Base-by-base conservation (phyloP, 2,888 invertebrate species). In the Julus scanicus region DNA sequence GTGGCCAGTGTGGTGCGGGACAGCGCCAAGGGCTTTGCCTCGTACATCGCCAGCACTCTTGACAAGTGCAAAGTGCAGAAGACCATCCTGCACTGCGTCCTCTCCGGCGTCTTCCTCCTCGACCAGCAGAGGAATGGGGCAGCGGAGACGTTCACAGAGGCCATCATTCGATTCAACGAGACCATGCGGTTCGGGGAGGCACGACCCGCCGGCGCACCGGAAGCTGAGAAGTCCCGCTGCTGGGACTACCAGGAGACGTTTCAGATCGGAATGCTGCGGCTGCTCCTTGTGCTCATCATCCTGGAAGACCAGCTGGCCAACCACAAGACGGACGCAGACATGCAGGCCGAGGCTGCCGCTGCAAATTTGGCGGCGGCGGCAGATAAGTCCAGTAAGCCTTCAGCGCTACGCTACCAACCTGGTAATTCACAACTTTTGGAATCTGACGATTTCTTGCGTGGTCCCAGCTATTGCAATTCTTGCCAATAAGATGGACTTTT, bases 31-130 rank as follows among this genome's bases (percentile, higher is more conserved):
- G 95, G 95, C 1, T 94, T 96, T 91, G 95, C 96, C 15, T 95
- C 94, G 90, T 97, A 96, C 91, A 95, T 96, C 89, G 94, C 94
- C 17, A 96, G 96, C 92, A 92, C 93, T 90, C 92, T 97, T 91
- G 93, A 94, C 3, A 94, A 96, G 89, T 96, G 96, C 91, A 97
- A 97, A 92, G 93, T 97, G 86, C 97, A 97, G 92, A 97, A 97
- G 91, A 95, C 96, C 40, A 94, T 96, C 86, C 93, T 97, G 86
- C 96, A 97, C 91, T 96, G 96, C 91, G 93, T 97, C 37, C 94
- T 96, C 87, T 95, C 96, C 3, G 95, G 95, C 29, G 95, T 97
- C 2, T 93, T 95, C 90, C 89, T 88, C 89, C 15, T 90, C 91
- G 44, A 86, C n/a, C 86, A 63, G 48, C 87, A 80, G 48, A 29